phyloP scores from a whole-genome alignment of 1,140 invertebrate genomes.

The Lasaia peninsularis region DNA sequence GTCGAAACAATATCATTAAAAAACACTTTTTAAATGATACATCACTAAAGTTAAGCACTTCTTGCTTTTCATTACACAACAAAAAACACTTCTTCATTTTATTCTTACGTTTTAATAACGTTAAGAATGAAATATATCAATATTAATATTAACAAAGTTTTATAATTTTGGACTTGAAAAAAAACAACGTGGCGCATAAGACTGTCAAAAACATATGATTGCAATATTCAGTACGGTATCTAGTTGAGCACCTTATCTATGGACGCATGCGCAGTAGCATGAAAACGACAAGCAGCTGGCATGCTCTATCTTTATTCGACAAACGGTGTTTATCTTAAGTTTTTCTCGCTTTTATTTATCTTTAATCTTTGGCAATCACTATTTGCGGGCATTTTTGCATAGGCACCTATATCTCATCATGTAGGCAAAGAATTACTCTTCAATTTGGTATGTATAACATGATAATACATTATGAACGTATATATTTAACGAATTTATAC shows the following conservation, averaged over 20 bases:
- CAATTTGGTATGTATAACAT: slow-evolving; percentile 18
- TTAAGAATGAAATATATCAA: slow-evolving; percentile 19
- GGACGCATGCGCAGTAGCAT: slow-evolving; percentile 7
- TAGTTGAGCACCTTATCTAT: slow-evolving; percentile 1
- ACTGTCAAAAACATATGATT: slow-evolving; percentile 18
- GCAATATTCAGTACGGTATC: slow-evolving; percentile 8
- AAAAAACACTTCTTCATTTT: slow-evolving; percentile 20
- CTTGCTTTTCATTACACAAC: slow-evolving; percentile 17
- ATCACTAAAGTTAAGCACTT: slow-evolving; percentile 16
- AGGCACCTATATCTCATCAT: too few relatives aligned
- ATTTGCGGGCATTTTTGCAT: too few relatives aligned
- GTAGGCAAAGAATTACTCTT: too few relatives aligned
- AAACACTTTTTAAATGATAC: slow-evolving; percentile 16
- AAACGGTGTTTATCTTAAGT: background rate
- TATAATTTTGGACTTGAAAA: slow-evolving; percentile 19
- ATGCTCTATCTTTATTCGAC: slow-evolving; percentile 2
- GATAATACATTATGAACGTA: slow-evolving; percentile 12
- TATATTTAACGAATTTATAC: slow-evolving; percentile 13
- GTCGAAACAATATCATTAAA: slow-evolving; percentile 16
- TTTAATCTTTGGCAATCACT: too few relatives aligned
- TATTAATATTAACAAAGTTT: slow-evolving; percentile 18
- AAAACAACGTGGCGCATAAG: slow-evolving; percentile 15
- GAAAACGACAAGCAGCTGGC: slow-evolving; percentile 6
- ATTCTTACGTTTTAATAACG: slow-evolving; percentile 20
- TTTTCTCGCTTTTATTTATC: too few relatives aligned